Conservation (phyloP, 2,113 vertebrate species). For the Ivindomyrus marchei region DNA sequence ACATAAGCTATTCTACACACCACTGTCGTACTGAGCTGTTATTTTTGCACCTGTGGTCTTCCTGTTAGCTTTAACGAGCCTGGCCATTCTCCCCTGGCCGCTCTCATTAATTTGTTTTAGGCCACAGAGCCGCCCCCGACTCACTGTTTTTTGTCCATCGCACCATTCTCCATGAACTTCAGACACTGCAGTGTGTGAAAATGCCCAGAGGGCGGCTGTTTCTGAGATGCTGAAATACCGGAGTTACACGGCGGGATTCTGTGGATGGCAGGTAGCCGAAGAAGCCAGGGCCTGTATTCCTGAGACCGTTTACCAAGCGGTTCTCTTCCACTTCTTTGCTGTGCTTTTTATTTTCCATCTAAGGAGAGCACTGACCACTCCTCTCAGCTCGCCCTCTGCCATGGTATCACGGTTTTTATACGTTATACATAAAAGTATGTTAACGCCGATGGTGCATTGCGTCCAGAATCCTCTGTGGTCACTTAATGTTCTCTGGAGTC, state of each 20-base stretch:
- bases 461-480: neutral
- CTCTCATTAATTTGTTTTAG: neutral
- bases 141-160: neutral
- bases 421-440: neutral
- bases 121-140: neutral
- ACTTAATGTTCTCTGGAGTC: neutral
- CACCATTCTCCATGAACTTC: neutral
- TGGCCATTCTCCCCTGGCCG: neutral
- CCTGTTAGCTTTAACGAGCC: neutral
- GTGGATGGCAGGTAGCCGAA: neutral
- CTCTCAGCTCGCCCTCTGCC: neutral
- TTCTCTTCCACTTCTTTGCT: neutral
- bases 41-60: neutral
- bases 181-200: neutral
- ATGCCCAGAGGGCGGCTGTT: neutral
- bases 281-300: neutral
- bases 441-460: neutral
- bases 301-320: neutral
- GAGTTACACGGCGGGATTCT: neutral
- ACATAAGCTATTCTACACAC: neutral
- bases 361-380: neutral
- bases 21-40: neutral
- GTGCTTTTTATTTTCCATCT: neutral
- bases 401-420: neutral
- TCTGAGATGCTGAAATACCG: neutral